Evolutionary conservation across 2,888 invertebrate genomes (phyloP).

Genomic region (Scrobipalpa atriplicella): DNA sequence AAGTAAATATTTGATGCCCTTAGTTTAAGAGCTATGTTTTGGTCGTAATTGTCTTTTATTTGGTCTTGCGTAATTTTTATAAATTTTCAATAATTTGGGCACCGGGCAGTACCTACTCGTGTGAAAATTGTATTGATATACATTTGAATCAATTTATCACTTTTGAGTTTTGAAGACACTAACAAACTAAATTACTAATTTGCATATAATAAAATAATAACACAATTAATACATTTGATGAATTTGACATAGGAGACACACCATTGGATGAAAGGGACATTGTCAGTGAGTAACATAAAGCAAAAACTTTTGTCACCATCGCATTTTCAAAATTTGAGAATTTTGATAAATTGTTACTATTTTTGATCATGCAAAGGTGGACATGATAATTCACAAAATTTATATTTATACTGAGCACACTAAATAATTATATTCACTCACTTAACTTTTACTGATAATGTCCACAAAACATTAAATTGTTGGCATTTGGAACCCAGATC

Average conservation of each 20-base stretch:
- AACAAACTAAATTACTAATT: constrained; percentile 27
- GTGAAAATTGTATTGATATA: too few species aligned
- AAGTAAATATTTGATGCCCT: not conserved
- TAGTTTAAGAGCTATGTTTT: not conserved
- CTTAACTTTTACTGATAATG: too few species aligned
- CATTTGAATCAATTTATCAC: too few species aligned
- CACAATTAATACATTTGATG: constrained; percentile 43
- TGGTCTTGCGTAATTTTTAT: not conserved
- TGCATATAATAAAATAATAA: constrained; percentile 37
- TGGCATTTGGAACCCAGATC: too few species aligned
- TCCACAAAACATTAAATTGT: too few species aligned
- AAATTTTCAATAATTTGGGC: not conserved
- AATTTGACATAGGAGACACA: constrained; percentile 40
- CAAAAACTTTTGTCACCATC: not conserved
- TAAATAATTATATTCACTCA: too few species aligned
- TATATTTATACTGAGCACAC: too few species aligned
- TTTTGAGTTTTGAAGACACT: constrained; percentile 17
- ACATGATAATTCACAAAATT: too few species aligned
- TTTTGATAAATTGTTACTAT: too few species aligned
- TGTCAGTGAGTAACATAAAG: constrained; percentile 38
- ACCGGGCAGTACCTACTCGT: too few species aligned
- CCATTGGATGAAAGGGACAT: constrained; percentile 39
- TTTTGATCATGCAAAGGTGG: too few species aligned
- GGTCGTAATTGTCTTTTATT: not conserved
- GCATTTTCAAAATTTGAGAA: not conserved